A percentile compares a stretch with the other conserved stretches of the same genome.
Evolutionary conservation across 2,888 invertebrate species (phyloP).

Genomic region (Eristalis intricaria): DNA sequence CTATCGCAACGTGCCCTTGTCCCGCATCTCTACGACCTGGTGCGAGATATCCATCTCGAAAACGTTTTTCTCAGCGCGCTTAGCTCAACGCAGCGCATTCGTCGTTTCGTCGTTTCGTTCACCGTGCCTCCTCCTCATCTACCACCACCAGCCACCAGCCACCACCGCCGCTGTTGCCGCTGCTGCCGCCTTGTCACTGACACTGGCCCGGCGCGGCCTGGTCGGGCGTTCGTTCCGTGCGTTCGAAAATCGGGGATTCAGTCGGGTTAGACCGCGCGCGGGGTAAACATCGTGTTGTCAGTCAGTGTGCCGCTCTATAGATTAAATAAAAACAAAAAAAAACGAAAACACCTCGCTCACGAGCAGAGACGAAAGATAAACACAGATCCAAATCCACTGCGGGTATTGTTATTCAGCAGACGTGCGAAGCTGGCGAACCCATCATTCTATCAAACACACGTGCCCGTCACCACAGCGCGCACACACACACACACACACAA

Average conservation of each 20-base stretch:
- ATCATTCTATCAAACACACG: conserved; percentile 1
- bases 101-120: conserved; percentile 14
- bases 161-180: background rate
- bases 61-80: conserved; percentile 60
- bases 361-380: background rate
- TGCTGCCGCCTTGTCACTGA: background rate
- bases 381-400: conserved; percentile 18
- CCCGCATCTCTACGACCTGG: conserved; percentile 67
- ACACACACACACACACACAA: background rate
- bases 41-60: conserved; percentile 70
- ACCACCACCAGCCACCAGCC: background rate
- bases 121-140: conserved; percentile 16
- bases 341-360: background rate
- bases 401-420: conserved; percentile 40
- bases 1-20: conserved; percentile 57
- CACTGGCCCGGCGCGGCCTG: background rate
- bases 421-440: conserved; percentile 9
- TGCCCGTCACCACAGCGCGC: background rate
- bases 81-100: conserved; percentile 9
- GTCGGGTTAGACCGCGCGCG: conserved; percentile 62
- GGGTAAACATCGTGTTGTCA: conserved; percentile 54
- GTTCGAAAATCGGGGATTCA: conserved; percentile 24
- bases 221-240: conserved; percentile 4
- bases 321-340: conserved; percentile 43
- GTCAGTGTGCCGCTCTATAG: conserved; percentile 33